phyloP scores from a whole-genome alignment of 2,113 vertebrate species.

The Tor tambroides region DNA sequence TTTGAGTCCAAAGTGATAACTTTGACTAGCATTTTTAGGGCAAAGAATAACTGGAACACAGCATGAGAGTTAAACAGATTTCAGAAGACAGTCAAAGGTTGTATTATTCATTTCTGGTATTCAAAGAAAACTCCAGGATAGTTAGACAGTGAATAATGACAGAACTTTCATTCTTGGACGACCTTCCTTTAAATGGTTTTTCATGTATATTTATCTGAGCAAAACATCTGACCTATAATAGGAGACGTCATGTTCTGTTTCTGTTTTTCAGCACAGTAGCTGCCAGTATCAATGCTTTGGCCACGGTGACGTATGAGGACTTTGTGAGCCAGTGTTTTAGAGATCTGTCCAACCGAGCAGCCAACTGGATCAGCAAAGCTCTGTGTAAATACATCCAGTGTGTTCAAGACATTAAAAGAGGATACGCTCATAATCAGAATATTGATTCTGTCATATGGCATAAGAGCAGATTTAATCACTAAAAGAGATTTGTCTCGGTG shows the following conservation, averaged over 20 bases:
- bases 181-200: not conserved
- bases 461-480: not conserved
- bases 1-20: too few species aligned
- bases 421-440: not conserved
- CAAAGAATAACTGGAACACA: too few species aligned
- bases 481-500: not conserved
- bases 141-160: not conserved
- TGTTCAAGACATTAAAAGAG: not conserved
- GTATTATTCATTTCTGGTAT: not conserved
- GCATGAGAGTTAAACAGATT: too few species aligned
- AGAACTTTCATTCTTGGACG: not conserved
- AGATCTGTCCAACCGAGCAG: conserved; percentile 74
- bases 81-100: too few species aligned
- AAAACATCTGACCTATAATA: conserved; percentile 5
- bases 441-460: not conserved
- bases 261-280: conserved; percentile 80
- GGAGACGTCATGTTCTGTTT: conserved; percentile 30
- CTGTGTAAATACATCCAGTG: conserved; percentile 77
- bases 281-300: conserved; percentile 87
- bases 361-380: conserved; percentile 84
- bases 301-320: conserved; percentile 88
- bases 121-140: not conserved
- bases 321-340: conserved; percentile 79
- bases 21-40: too few species aligned
- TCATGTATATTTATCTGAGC: not conserved